Conservation (phyloP, 1,140 invertebrate species). For the Aphelenchoides avenae region DNA sequence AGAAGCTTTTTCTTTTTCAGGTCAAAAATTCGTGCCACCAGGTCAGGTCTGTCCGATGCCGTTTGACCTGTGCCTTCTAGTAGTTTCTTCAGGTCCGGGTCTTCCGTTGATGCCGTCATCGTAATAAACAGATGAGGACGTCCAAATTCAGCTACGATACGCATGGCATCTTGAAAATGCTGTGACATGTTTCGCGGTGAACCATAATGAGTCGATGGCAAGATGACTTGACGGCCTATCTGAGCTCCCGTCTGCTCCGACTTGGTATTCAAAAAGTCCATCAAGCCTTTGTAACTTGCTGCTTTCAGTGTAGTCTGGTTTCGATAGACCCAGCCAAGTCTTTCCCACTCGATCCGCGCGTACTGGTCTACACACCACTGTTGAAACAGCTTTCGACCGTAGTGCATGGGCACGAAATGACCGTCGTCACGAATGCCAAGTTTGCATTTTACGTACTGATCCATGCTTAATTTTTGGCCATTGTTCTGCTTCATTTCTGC, state of each 20-base stretch:
- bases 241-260: neutral
- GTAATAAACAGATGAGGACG: conserved; percentile 15
- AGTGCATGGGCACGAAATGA: conserved; percentile 5
- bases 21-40: too few relatives aligned
- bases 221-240: conserved; percentile 1
- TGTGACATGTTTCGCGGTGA: neutral
- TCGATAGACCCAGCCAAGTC: conserved; percentile 2
- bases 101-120: too few relatives aligned
- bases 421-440: conserved; percentile 1
- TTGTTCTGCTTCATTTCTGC: conserved; percentile 13
- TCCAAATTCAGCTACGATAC: conserved; percentile 10
- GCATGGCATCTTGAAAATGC: conserved; percentile 14
- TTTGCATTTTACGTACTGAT: conserved; percentile 11
- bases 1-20: too few relatives aligned
- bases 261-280: conserved; percentile 10
- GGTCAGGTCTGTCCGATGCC: neutral
- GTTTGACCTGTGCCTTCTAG: neutral
- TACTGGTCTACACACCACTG: conserved; percentile 15
- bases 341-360: conserved; percentile 3
- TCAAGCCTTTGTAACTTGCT: neutral
- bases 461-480: conserved; percentile 9
- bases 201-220: conserved; percentile 10
- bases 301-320: conserved; percentile 3
- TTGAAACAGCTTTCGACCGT: conserved; percentile 12
- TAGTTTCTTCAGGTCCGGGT: neutral